These are phyloP conservation scores for Sinhomidia bicolor DNA, from an alignment of 2,888 invertebrate genomes.

Conservation along the genomic window DNA sequence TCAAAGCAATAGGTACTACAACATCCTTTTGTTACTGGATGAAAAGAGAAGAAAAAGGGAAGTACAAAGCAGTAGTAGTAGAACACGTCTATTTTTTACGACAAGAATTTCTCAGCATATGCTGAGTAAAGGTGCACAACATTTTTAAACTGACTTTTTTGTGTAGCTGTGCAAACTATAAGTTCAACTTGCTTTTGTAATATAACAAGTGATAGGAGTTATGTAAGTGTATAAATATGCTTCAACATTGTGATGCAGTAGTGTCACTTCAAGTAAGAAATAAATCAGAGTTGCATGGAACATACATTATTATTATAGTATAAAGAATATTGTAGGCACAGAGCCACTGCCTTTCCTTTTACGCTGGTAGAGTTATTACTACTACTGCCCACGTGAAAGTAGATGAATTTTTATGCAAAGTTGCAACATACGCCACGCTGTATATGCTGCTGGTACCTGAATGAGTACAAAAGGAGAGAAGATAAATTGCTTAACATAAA, in stretches of 20 bases:
- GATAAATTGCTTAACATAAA: too few species aligned
- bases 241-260: neutral
- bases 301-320: neutral
- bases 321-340: neutral
- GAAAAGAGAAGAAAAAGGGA: neutral
- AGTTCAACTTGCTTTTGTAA: neutral
- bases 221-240: neutral
- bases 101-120: slow-evolving; percentile 16
- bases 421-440: too few species aligned
- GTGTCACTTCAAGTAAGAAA: neutral
- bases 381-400: too few species aligned
- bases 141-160: neutral
- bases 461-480: too few species aligned
- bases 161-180: neutral
- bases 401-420: too few species aligned
- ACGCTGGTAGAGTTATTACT: too few species aligned
- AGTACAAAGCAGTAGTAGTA: neutral
- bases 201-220: neutral
- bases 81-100: neutral
- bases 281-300: slow-evolving; percentile 14
- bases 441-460: too few species aligned
- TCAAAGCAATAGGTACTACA: neutral
- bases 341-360: too few species aligned
- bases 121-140: slow-evolving; percentile 2
- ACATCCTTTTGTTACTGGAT: neutral